Evolutionary conservation across 2,888 invertebrate genomes (phyloP), one percentile per base, ranked within the genome.

Genomic region (Catocala sponsa): DNA sequence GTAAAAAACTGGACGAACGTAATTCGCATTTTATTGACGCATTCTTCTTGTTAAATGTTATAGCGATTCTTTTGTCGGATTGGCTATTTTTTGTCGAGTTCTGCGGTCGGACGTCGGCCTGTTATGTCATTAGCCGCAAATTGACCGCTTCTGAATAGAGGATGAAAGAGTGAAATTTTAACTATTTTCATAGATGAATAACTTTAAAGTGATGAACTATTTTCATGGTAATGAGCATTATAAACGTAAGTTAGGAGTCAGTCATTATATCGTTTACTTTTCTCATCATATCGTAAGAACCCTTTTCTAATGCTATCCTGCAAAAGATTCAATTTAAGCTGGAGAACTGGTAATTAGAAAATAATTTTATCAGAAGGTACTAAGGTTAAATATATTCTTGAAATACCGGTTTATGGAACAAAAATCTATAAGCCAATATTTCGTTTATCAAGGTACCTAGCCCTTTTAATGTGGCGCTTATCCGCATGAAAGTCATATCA

Each of bases 11-110:
- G 86, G 82, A 89, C 88, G 86, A 81, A 74, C 84, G 89, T 92
- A 92, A 94, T 93, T 89, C 92, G 87, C 89, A 82, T 94, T 94
- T 93, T 93, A 94, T 94, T 93, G 92, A 84, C 76, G 77, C 89
- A 92, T 92, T 92, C 91, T 90, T 87, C 85, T 89, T 82, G 91
- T 90, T 92, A 92, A 91, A 91, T 91, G 88, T 88, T 89, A 87
- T 88, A 79, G 82, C 79, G 83, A 72, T 72, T 73, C 72, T 67
- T 73, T 74, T 70, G 74, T 72, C 42, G 68, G 11, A 74, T 65
- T 65, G 55, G 32, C 65, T 63, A 79, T 84, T 87, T 88, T 86
- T 83, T 79, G 69, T 76, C 76, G 25, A 63, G 13, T 56, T 92
- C 91, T 89, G 92, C 76, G 92, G 93, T 92, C 83, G 86, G 55